phyloP scores from a whole-genome alignment of 2,113 vertebrate genomes.

The Miniopterus natalensis region DNA sequence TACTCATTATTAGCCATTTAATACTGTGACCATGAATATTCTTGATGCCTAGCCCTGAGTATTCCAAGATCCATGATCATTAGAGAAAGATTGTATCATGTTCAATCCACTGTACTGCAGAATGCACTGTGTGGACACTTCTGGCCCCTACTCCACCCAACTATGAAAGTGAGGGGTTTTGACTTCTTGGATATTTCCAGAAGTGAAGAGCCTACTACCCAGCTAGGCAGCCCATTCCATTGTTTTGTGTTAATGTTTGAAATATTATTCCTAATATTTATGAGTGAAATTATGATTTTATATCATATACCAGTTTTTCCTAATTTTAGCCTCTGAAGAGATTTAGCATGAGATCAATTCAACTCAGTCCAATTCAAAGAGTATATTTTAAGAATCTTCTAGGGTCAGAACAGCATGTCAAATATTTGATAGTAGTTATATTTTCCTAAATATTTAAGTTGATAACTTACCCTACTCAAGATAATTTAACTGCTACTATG shows the following conservation, averaged over 20 bases:
- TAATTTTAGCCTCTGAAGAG: neutral
- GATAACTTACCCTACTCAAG: neutral
- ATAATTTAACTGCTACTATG: accelerated
- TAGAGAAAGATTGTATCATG: accelerated
- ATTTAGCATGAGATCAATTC: accelerated
- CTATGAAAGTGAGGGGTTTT: accelerated
- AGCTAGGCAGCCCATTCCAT: accelerated
- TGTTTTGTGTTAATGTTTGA: too few relatives aligned
- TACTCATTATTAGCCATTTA: accelerated
- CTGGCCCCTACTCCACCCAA: accelerated
- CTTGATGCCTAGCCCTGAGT: too few relatives aligned
- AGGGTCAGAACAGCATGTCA: neutral
- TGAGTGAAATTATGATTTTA: neutral
- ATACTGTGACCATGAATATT: accelerated
- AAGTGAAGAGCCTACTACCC: accelerated
- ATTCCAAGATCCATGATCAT: accelerated
- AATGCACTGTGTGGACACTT: accelerated
- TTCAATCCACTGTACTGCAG: accelerated
- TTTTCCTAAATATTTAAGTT: neutral
- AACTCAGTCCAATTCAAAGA: neutral
- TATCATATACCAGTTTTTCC: neutral
- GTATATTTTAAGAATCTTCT: neutral
- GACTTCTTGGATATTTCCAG: neutral
- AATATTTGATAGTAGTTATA: neutral
- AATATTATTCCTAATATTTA: neutral